These are phyloP conservation scores for Panurus biarmicus DNA, from an alignment of 2,113 vertebrate genomes.

Conservation along the genomic window DNA sequence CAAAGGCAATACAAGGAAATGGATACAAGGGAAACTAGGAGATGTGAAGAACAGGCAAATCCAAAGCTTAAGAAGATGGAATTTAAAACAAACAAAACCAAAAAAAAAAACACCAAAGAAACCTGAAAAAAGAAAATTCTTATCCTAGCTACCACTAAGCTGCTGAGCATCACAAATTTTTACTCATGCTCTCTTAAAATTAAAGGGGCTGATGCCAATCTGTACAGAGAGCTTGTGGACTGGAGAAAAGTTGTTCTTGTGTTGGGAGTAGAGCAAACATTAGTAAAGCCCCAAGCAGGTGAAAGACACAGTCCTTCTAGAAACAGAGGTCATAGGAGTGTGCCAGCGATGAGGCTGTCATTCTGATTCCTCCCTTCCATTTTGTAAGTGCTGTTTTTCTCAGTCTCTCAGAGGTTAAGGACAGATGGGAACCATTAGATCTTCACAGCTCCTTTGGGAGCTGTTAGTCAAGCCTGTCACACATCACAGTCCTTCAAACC, in stretches of 20 bases:
- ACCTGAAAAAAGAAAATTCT: not conserved
- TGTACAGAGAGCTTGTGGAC: not conserved
- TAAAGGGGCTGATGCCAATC: not conserved
- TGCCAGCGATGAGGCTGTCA: not conserved
- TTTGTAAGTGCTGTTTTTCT: conserved; percentile 14
- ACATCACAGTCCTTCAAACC: not conserved
- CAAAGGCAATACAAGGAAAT: not conserved
- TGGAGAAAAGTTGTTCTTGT: not conserved
- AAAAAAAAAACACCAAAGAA: not conserved
- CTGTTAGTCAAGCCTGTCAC: conserved; percentile 11
- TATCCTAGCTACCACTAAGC: not conserved
- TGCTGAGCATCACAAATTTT: not conserved
- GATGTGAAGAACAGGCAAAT: not conserved
- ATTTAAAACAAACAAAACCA: no score
- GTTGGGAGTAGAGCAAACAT: not conserved
- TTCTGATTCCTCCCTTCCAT: not conserved
- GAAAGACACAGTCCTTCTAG: not conserved
- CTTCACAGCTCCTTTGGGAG: conserved; percentile 16
- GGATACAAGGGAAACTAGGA: not conserved
- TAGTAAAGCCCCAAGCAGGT: not conserved
- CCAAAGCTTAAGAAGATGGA: not conserved
- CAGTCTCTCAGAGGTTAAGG: conserved; percentile 1
- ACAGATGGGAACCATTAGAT: conserved; percentile 38
- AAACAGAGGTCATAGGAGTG: not conserved
- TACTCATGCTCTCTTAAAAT: not conserved